Base-by-base conservation (phyloP, 2,113 vertebrate genomes). In the Sprattus sprattus region DNA sequence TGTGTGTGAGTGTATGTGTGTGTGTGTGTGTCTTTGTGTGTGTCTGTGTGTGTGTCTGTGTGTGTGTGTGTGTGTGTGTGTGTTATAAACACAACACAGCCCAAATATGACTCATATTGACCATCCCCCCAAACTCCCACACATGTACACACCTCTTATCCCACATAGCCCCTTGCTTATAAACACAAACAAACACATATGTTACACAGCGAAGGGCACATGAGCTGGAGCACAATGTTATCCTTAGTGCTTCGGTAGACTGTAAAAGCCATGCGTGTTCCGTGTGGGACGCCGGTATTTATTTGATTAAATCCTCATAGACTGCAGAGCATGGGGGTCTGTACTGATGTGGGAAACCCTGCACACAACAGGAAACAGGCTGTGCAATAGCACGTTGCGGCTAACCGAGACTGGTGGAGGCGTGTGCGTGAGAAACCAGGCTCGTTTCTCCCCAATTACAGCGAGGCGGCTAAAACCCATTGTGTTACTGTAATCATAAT, bases 281-380 rank as follows among this genome's bases (percentile, higher is more conserved):
- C 90, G 90, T 83, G 84, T 88, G 88, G 85, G 89, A 89, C 87
- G 90, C 78, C 84, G 88, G 22, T 15, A 18, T 60, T 83, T 44
- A 90, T 89, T 82, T 89, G 84, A 90, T 90, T 71, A 91, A 91
- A 91, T 89, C 86, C 89, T 89, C 84, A 85, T 89, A 89, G 82
- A 86, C 88, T 90, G 82, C 86, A 47, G 45, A 52, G 83, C 85
- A 82, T 85, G 89, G 83, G 25, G 87, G 84, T 54, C 84, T 84
- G 49, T 28, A 82, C 81, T 81, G 54, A 86, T 84, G 88, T 88
- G 64, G 91, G 85, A 92, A 91, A 88, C 64, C 88, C 86, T 4
- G 32, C 88, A 87, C 89, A 89, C 90, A 94, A 93, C 92, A 94
- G 91, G 90, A 94, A 94, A 92, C 91, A 92, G 90, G 87, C 89